phyloP scores from a whole-genome alignment of 2,797 vertebrate genomes.

The Perodicticus potto region DNA sequence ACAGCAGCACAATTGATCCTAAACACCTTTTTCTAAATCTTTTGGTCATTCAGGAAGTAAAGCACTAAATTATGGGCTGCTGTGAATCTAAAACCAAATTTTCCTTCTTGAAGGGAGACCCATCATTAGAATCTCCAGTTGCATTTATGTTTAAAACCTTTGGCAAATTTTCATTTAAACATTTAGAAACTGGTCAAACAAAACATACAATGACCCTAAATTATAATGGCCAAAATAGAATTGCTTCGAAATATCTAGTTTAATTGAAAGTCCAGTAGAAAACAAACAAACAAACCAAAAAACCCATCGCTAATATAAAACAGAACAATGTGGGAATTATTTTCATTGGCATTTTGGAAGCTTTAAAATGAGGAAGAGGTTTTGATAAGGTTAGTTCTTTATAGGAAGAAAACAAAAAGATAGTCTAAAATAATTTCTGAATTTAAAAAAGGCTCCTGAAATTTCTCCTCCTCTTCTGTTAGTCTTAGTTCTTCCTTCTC shows the following conservation, averaged over 20 bases:
- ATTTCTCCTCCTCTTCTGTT: background rate
- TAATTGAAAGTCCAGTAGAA: background rate
- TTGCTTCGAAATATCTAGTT: background rate
- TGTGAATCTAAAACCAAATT: rapidly evolving
- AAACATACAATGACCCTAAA: background rate
- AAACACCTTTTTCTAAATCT: background rate
- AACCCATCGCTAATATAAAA: background rate
- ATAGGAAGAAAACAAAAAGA: background rate
- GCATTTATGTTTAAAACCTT: background rate
- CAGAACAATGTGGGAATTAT: background rate
- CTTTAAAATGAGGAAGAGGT: background rate
- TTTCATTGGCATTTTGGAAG: background rate
- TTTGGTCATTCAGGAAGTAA: background rate
- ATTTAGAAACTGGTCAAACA: background rate
- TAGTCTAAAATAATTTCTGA: background rate
- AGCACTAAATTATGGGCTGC: background rate
- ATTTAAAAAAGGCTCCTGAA: background rate
- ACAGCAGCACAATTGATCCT: background rate
- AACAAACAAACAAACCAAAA: background rate
- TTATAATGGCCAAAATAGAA: background rate
- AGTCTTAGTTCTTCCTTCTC: background rate
- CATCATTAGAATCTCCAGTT: background rate
- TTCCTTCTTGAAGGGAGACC: background rate
- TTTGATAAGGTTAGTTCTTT: background rate
- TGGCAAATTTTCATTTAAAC: background rate